Base-by-base conservation (phyloP, 2,888 invertebrate species). In the Orthosia gracilis region DNA sequence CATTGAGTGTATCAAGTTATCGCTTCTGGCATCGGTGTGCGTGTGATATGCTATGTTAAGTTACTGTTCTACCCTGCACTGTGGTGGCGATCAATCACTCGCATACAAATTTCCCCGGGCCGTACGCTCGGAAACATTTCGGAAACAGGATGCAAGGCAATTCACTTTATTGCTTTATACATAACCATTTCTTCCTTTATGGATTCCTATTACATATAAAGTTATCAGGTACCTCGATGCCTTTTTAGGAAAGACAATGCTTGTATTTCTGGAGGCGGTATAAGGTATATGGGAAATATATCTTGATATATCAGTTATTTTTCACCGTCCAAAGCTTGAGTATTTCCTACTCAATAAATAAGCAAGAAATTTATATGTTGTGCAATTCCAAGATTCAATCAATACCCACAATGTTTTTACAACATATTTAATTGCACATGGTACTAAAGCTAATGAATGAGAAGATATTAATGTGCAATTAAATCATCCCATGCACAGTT, bases 11-110 rank as follows among this genome's bases (percentile, higher is more conserved):
- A 62, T 49, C 78, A 61, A 78, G 62, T 73, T 70, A 73, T 73
- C 70, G 67, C 70, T 55, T 61, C 58, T 12, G 50, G 23, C 61
- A 76, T 72, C 80, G 49, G 47, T 45, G 64, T 77, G 80, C 76
- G 73, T 82, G 73, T 55, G 63, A 47, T 55, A 55, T 40, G 58
- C 47, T 64, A 18, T 70, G 69, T 81, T 77, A 73, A 73, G 68
- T 63, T 74, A 82, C 82, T 82, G 81, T 82, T 84, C 82, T 83
- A 79, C 81, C 72, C 73, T 82, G 84, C 88, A 84, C 85, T 87
- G 90, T 89, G 89, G 78, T 86, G 83, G 86, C 84, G 89, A 91
- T 92, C 91, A 88, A 92, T 92, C 92, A 91, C 87, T 79, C 82
- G 84, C 89, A 87, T 89, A 90, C 87, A 88, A 89, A 89, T 89